A percentile compares a stretch with the other conserved stretches of the same genome.
Conservation (phyloP, 2,888 invertebrate species). For the Antheraea assamensis region DNA sequence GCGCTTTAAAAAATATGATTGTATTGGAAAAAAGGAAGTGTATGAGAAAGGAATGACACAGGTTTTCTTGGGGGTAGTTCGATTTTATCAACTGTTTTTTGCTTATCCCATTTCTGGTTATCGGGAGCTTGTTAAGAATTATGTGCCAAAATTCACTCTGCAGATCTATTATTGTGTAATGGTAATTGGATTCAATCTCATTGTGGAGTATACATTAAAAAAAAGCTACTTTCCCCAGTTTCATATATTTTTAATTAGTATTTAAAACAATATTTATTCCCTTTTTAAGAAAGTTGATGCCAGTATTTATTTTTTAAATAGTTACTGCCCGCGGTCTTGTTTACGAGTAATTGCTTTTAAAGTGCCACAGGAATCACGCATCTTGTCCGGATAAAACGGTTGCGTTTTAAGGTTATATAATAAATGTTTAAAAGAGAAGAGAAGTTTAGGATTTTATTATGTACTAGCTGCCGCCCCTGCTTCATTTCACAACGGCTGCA, state of each 20-base stretch:
- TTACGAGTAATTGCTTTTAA: background rate
- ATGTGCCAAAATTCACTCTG: background rate
- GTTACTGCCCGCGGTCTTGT: background rate
- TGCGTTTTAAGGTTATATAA: no score
- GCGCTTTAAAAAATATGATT: slow-evolving; percentile 65
- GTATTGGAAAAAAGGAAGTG: slow-evolving; percentile 68
- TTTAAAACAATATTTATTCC: background rate
- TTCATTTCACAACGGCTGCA: no score
- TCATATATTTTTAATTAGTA: background rate
- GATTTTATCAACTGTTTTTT: background rate
- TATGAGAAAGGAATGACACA: slow-evolving; percentile 64
- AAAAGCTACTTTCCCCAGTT: background rate
- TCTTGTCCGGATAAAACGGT: background rate
- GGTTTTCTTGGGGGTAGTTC: slow-evolving; percentile 40
- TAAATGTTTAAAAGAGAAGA: background rate
- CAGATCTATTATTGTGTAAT: background rate
- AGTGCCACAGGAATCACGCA: background rate
- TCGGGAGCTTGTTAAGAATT: background rate
- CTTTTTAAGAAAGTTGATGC: background rate
- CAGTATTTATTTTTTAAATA: background rate
- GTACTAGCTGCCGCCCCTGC: no score
- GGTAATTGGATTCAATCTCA: background rate
- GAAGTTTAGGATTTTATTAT: no score
- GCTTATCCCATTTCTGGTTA: background rate
- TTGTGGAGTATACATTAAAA: background rate